These are phyloP conservation scores for Dascyllus trimaculatus DNA, from an alignment of 2,113 vertebrate genomes.

Conservation along the genomic window DNA sequence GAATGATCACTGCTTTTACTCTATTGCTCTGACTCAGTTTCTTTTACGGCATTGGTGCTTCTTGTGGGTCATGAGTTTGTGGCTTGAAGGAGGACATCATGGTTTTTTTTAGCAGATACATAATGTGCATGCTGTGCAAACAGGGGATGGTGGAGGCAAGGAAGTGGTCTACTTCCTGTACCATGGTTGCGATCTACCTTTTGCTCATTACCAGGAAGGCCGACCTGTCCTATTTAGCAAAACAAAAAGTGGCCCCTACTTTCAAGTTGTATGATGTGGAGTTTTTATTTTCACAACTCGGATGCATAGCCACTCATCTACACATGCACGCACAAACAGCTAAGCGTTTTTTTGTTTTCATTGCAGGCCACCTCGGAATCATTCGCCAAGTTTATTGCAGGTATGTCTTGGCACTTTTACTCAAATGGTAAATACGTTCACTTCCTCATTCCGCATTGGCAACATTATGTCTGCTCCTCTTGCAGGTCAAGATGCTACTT, in stretches of 20 bases:
- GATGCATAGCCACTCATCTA: background rate
- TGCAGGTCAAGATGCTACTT: background rate
- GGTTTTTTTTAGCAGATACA: accelerated
- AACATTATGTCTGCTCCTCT: constrained; percentile 12
- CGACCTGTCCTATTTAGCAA: background rate
- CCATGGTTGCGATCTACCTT: background rate
- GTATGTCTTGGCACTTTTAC: constrained; percentile 48
- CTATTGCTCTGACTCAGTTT: constrained; percentile 2
- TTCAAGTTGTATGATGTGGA: background rate
- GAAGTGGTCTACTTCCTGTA: constrained; percentile 56
- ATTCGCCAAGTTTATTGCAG: background rate
- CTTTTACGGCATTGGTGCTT: background rate
- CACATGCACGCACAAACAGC: background rate
- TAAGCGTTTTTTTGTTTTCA: background rate
- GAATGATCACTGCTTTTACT: background rate
- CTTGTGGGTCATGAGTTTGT: background rate
- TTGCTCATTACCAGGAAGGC: background rate
- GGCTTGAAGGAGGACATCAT: too few species aligned
- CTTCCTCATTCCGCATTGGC: background rate
- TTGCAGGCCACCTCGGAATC: constrained; percentile 39
- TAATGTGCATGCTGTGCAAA: background rate
- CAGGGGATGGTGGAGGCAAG: background rate
- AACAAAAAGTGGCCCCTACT: background rate
- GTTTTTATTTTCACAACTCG: background rate
- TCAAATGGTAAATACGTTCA: background rate